Percentiles rank a stretch among this genome's conserved stretches.
Conservation (phyloP, 2,797 vertebrate species). For the Argentina silus region DNA sequence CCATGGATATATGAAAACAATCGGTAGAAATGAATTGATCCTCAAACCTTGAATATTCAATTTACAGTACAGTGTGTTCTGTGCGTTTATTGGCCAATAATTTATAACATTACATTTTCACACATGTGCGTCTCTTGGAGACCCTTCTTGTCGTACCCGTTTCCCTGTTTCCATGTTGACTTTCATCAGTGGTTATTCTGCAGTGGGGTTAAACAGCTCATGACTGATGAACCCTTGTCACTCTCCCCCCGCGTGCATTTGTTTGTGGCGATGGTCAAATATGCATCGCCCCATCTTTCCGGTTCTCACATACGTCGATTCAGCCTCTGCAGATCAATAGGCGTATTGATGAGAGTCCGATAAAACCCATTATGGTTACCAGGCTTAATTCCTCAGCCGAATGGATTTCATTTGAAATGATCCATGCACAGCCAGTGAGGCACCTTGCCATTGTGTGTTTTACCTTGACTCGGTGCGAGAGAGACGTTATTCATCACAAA, state of each 20-base stretch:
- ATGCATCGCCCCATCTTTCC: constrained; percentile 24
- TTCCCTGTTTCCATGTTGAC: not conserved
- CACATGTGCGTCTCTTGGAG: not conserved
- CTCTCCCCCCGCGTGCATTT: constrained; percentile 25
- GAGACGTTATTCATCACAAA: constrained; percentile 79
- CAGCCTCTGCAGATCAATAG: constrained; percentile 61
- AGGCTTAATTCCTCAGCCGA: constrained; percentile 74
- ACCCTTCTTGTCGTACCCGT: not conserved
- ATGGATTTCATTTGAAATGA: constrained; percentile 81
- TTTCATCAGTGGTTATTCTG: not conserved
- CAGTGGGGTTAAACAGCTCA: constrained; percentile 23
- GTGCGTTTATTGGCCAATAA: constrained; percentile 5
- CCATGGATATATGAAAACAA: too few species aligned
- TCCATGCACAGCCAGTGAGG: constrained; percentile 69
- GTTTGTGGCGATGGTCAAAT: constrained; percentile 10
- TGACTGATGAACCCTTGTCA: constrained; percentile 41
- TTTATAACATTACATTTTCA: not conserved
- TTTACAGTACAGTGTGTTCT: too few species aligned
- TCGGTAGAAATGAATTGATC: too few species aligned
- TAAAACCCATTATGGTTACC: constrained; percentile 73
- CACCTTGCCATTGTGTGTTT: constrained; percentile 68
- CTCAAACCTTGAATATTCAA: too few species aligned
- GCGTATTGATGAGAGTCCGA: constrained; percentile 72
- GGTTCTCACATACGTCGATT: constrained; percentile 56
- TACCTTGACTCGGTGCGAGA: constrained; percentile 76